Conservation (phyloP, 2,888 invertebrate species). For the Acleris cristana region DNA sequence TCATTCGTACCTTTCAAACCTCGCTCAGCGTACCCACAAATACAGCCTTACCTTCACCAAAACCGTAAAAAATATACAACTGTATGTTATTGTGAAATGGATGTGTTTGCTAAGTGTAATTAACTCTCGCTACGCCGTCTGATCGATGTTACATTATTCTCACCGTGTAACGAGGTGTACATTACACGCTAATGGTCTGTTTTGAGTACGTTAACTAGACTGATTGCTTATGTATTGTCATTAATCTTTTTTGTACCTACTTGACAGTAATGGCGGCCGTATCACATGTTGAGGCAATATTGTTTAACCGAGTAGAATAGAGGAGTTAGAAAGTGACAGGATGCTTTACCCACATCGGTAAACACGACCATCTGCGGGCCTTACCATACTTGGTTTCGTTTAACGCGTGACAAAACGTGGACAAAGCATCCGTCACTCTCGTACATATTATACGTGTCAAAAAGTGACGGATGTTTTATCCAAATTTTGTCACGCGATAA, state of each 20-base stretch:
- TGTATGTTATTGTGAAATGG: constrained; percentile 27
- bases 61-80: constrained; percentile 22
- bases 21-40: constrained; percentile 6
- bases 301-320: no score
- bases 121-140: constrained; percentile 7
- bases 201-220: constrained; percentile 24
- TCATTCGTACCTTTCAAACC: not conserved
- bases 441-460: no score
- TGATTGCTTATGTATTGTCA: constrained; percentile 13
- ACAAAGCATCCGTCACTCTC: no score
- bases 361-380: no score
- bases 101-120: constrained; percentile 25
- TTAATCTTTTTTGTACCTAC: constrained; percentile 11
- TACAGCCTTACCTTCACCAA: constrained; percentile 13
- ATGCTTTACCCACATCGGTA: no score
- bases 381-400: no score
- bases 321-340: no score
- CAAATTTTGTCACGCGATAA: no score
- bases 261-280: no score
- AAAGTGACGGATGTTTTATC: no score
- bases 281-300: no score
- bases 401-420: no score
- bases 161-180: constrained; percentile 1
- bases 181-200: constrained; percentile 25
- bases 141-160: constrained; percentile 27